Evolutionary conservation across 2,113 vertebrate genomes (phyloP).

Genomic region (Lycaon pictus): DNA sequence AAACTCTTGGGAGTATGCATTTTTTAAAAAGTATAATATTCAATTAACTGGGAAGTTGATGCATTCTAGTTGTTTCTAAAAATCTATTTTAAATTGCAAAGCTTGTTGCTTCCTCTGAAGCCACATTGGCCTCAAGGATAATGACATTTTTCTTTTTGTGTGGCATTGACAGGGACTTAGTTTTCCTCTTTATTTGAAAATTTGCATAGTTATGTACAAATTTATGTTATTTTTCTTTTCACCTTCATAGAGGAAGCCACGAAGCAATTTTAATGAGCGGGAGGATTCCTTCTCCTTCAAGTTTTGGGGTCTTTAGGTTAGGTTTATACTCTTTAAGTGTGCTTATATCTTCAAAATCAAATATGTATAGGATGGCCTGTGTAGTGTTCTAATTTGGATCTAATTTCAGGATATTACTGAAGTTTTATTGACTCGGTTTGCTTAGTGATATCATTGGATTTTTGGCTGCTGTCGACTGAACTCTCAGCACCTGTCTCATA

Average conservation of each 20-base stretch:
- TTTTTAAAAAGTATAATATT: background rate
- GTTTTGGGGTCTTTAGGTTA: constrained; percentile 7
- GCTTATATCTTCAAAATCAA: background rate
- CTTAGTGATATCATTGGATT: background rate
- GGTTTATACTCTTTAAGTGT: background rate
- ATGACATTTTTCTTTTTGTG: background rate
- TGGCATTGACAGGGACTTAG: background rate
- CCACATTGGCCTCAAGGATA: background rate
- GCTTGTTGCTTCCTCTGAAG: background rate
- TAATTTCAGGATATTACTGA: background rate
- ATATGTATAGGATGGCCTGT: background rate
- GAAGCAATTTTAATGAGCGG: background rate
- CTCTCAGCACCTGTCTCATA: background rate
- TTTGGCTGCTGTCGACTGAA: background rate
- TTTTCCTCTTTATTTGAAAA: background rate
- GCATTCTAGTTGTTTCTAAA: background rate
- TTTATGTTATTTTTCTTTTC: background rate
- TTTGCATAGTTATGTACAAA: background rate
- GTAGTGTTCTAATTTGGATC: background rate
- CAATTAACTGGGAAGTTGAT: background rate
- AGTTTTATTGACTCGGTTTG: background rate
- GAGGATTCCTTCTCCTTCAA: background rate
- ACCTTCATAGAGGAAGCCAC: background rate
- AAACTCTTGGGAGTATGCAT: background rate
- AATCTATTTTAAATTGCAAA: constrained; percentile 22